A percentile compares a stretch with the other conserved stretches of the same genome.
Conservation (phyloP, 2,113 vertebrate species). For the Trematomus loennbergii region DNA sequence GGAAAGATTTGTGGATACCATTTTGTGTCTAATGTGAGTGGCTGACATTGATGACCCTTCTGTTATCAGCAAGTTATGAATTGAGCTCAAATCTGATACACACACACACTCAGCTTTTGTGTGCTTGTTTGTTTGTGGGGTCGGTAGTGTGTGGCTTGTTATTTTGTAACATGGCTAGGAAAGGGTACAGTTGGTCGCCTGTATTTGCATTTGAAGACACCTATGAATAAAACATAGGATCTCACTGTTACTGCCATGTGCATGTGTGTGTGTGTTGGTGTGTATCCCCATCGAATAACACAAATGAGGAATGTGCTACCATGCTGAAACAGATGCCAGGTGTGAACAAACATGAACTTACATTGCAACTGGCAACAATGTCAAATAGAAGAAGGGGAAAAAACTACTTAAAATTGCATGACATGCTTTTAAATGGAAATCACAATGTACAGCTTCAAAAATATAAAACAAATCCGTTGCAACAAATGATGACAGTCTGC, state of each 20-base stretch:
- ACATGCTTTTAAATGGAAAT: slow-evolving; percentile 1
- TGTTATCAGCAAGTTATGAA: slow-evolving; percentile 10
- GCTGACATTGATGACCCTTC: slow-evolving; percentile 26
- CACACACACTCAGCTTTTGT: neutral
- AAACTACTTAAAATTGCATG: slow-evolving; percentile 1
- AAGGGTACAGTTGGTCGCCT: slow-evolving; percentile 24
- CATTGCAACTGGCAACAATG: neutral
- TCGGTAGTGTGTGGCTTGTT: slow-evolving; percentile 26
- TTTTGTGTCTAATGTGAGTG: slow-evolving; percentile 26
- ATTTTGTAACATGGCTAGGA: slow-evolving; percentile 31
- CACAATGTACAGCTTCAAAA: neutral
- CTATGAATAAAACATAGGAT: slow-evolving; percentile 45
- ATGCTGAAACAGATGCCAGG: slow-evolving; percentile 32
- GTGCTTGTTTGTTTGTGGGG: neutral
- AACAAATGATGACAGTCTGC: neutral
- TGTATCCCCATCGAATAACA: slow-evolving; percentile 16
- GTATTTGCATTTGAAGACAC: slow-evolving; percentile 45
- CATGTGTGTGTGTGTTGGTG: neutral
- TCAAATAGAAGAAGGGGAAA: neutral
- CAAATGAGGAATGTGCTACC: slow-evolving; percentile 26
- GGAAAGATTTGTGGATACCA: slow-evolving; percentile 22
- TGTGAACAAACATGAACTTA: slow-evolving; percentile 7
- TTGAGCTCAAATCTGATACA: neutral
- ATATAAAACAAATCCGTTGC: neutral
- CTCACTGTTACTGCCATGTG: slow-evolving; percentile 3